Conservation (phyloP, 2,797 vertebrate species). For the Pempheris klunzingeri region DNA sequence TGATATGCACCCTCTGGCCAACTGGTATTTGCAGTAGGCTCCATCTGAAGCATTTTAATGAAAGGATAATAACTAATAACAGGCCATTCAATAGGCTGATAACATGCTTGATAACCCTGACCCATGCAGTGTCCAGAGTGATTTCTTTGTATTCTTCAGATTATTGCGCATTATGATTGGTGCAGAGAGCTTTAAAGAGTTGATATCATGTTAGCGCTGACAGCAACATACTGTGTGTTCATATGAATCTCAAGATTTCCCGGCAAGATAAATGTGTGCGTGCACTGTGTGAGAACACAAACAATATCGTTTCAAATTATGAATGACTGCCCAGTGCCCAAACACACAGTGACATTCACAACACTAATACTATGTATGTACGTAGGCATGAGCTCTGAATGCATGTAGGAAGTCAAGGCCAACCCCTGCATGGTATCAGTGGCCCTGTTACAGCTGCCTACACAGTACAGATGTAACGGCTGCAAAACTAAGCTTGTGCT, state of each 20-base stretch:
- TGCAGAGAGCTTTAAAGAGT: neutral
- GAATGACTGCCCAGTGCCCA: neutral
- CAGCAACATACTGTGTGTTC: neutral
- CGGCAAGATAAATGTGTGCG: neutral
- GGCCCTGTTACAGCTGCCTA: neutral
- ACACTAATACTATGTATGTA: neutral
- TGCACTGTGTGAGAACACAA: neutral
- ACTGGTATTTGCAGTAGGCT: no score
- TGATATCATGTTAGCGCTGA: neutral
- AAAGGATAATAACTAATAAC: no score
- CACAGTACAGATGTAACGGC: conserved; percentile 23
- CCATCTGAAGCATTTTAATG: no score
- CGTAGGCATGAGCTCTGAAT: neutral
- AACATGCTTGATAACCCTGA: no score
- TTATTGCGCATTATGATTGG: neutral
- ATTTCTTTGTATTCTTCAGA: neutral
- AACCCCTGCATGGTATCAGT: conserved; percentile 4
- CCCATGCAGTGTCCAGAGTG: neutral
- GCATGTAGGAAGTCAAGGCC: neutral
- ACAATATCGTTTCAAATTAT: neutral
- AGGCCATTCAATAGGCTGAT: no score
- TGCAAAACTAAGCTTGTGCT: conserved; percentile 35
- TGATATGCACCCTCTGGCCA: no score
- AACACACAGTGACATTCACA: neutral
- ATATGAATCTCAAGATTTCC: neutral